Evolutionary conservation across 2,113 vertebrate species (phyloP).

Genomic region (Muscicapa adusta): DNA sequence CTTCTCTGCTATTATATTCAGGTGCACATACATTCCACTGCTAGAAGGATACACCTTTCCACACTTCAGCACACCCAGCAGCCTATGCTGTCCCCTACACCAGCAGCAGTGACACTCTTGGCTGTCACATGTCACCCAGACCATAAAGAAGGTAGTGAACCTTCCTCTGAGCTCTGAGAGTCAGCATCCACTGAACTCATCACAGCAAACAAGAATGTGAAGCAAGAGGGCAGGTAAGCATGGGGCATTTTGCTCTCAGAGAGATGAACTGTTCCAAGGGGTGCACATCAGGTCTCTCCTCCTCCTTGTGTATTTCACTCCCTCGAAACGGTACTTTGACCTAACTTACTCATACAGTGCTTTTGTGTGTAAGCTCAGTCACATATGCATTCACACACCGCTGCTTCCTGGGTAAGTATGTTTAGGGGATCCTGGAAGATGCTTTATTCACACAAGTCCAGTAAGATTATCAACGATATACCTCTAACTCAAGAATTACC

Average conservation of each 20-base stretch:
- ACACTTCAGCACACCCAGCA: not conserved
- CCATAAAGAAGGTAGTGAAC: not conserved
- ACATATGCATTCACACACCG: not conserved
- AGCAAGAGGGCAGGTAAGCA: not conserved
- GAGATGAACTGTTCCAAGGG: not conserved
- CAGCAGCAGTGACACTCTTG: not conserved
- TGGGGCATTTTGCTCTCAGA: rapidly evolving
- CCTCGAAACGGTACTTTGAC: not conserved
- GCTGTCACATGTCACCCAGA: not conserved
- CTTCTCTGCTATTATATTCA: not conserved
- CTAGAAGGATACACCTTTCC: not conserved
- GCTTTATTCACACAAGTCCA: not conserved
- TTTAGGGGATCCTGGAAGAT: not conserved
- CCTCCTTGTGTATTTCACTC: not conserved
- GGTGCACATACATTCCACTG: rapidly evolving
- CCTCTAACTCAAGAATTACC: not conserved
- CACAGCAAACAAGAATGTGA: not conserved
- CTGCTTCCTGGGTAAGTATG: not conserved
- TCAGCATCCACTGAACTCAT: not conserved
- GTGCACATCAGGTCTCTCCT: not conserved
- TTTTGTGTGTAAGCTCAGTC: not conserved
- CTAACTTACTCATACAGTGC: not conserved
- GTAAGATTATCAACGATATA: not conserved
- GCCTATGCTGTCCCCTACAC: not conserved
- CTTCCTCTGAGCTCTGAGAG: not conserved